Evolutionary conservation across 1,140 invertebrate genomes (phyloP), one percentile per base, ranked within the genome.

Genomic region (Parasteatoda tepidariorum): DNA sequence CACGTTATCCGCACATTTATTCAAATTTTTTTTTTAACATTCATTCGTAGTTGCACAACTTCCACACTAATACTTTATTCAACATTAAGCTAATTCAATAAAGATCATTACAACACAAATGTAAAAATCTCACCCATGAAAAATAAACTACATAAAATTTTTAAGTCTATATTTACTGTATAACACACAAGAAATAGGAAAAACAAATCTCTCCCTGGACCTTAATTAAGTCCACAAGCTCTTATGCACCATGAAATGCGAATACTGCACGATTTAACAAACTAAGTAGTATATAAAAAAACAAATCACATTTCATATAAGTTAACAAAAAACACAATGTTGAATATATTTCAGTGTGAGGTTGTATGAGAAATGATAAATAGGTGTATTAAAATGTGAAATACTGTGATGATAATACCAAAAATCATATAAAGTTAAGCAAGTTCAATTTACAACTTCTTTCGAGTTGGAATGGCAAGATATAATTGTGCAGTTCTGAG

Each of bases 21-120:
- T 28, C 64, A 59, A 54, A 33, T 68, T n/a, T n/a, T n/a, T n/a
- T n/a, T n/a, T 82, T 57, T 38, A 30, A 18, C 66, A 71, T 31
- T 13, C 66, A 70, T 57, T 28, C 64, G 41, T 18, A 18, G 22
- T 62, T 22, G 30, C 30, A 62, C 57, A 38, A 31, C 78, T 71
- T 67, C 78, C 78, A 82, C 67, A 82, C 66, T 41, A 82, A 61
- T 71, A 82, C 66, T 62, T 70, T 71, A 82, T 70, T 82, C 64
- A 67, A 67, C 64, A 67, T 67, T 67, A 13, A 67, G 31, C 61
- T 30, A 33, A 28, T 11, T 31, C 13, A 64, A 64, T 26, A 31
- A 33, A 64, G 15, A 26, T 64, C 30, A 31, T 24, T 26, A 64
- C 3, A 64, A 64, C 26, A 64, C 61, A 64, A 38, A 73, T 11